Evolutionary conservation across 2,113 vertebrate genomes (phyloP), one percentile per base, ranked within the genome.

Genomic region (Ophthalmotilapia sp.): DNA sequence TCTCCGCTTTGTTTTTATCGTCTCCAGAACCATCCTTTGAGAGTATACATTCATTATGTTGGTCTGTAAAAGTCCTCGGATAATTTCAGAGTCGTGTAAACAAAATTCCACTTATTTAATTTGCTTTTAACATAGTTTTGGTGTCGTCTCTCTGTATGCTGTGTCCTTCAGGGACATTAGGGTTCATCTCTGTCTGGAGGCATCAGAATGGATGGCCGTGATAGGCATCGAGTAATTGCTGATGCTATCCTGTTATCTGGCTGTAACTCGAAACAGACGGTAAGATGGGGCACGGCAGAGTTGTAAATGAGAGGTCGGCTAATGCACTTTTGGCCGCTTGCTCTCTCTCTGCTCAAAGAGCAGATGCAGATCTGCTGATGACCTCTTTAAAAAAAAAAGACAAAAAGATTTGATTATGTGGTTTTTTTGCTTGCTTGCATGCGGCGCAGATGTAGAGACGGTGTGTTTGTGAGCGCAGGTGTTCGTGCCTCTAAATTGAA

Each of bases 141-240:
- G n/a, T 36, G 73, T 60, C 26, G 15, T 70, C 15, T 75, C 29
- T 33, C 11, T 14, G 47, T 21, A 6, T 82, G 10, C 55, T 7
- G 6, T 83, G 86, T 91, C 90, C 84, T 93, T 86, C 53, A 19
- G 87, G 79, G 80, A 85, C 90, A 75, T 86, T 51, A 84, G 93
- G 86, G 89, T 81, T 80, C 75, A 85, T 92, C 81, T 89, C 86
- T 87, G 85, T 91, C 89, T 81, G 40, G 79, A 86, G 70, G 88
- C 79, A 88, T 89, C 88, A 80, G 83, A 86, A 93, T 86, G 65
- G 88, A 91, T 86, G 89, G 70, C 65, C 12, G 79, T 84, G 91
- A 95, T 93, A 80, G 79, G 62, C 83, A 91, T 91, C 31, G 29
- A 81, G 79, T 96, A 92, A 95, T 94, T 93, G 95, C 95, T 95